Evolutionary conservation across 2,113 vertebrate genomes (phyloP).

Genomic region (Ivindomyrus marchei): DNA sequence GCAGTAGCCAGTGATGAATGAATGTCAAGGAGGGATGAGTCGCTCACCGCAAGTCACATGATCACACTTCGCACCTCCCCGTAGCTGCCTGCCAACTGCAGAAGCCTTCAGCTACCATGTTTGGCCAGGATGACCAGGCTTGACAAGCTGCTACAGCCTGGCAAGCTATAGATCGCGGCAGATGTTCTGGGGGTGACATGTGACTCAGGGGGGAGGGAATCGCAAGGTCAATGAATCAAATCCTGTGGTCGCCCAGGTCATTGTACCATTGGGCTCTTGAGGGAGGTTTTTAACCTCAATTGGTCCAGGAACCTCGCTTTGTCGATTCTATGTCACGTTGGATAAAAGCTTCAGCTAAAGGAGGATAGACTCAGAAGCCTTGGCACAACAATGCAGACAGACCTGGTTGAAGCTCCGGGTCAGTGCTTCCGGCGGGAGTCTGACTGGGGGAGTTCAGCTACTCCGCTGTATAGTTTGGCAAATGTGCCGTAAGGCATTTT

Average conservation of each 20-base stretch:
- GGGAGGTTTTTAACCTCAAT: background rate
- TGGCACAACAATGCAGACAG: background rate
- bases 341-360: background rate
- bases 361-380: background rate
- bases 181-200: background rate
- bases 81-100: background rate
- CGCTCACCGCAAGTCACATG: background rate
- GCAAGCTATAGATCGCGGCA: background rate
- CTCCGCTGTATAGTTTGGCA: background rate
- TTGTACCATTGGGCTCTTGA: background rate
- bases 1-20: background rate
- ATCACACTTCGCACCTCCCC: background rate
- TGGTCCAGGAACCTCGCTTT: background rate
- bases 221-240: background rate
- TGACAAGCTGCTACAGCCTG: background rate
- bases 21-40: background rate
- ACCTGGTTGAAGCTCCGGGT: background rate
- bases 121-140: background rate
- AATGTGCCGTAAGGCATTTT: background rate
- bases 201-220: background rate
- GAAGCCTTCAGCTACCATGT: background rate
- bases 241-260: background rate
- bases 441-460: background rate
- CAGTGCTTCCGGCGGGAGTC: background rate
- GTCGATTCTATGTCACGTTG: background rate